A percentile compares a stretch with the other conserved stretches of the same genome.
These are phyloP conservation scores for Drosophila lini DNA, from an alignment of 1,140 invertebrate species.

Conservation along the genomic window DNA sequence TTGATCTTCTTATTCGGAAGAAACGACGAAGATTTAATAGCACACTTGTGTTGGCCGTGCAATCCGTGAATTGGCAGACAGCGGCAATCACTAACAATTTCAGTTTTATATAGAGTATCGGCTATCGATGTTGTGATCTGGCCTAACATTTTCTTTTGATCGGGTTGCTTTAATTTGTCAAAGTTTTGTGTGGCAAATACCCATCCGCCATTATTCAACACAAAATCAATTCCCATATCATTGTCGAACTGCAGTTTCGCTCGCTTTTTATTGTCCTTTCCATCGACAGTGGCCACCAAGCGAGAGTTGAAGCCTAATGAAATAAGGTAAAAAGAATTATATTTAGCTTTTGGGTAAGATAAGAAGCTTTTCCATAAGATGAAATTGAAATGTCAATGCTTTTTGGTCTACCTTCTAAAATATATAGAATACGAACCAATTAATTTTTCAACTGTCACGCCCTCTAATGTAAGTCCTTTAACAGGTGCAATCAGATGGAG, in stretches of 20 bases:
- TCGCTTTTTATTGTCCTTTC: constrained; percentile 87
- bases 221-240: constrained; percentile 86
- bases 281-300: constrained; percentile 85
- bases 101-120: constrained; percentile 79
- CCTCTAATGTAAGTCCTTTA: constrained; percentile 70
- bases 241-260: constrained; percentile 85
- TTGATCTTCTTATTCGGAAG: constrained; percentile 74
- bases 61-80: constrained; percentile 64
- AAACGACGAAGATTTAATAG: constrained; percentile 71
- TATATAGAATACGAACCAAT: constrained; percentile 53
- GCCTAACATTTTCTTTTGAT: constrained; percentile 69
- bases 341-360: not conserved
- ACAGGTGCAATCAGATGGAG: constrained; percentile 78
- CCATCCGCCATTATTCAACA: constrained; percentile 76
- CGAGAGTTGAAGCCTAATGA: constrained; percentile 84
- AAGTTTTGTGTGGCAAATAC: constrained; percentile 78
- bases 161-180: constrained; percentile 60
- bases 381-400: too few species aligned
- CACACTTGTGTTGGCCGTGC: constrained; percentile 71
- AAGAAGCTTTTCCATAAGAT: not conserved
- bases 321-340: too few species aligned
- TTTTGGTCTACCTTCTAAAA: not conserved
- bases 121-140: constrained; percentile 69
- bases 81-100: constrained; percentile 71
- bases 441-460: constrained; percentile 68